These are phyloP conservation scores for Hypolimnas misippus DNA, from an alignment of 2,888 invertebrate species.

Conservation along the genomic window DNA sequence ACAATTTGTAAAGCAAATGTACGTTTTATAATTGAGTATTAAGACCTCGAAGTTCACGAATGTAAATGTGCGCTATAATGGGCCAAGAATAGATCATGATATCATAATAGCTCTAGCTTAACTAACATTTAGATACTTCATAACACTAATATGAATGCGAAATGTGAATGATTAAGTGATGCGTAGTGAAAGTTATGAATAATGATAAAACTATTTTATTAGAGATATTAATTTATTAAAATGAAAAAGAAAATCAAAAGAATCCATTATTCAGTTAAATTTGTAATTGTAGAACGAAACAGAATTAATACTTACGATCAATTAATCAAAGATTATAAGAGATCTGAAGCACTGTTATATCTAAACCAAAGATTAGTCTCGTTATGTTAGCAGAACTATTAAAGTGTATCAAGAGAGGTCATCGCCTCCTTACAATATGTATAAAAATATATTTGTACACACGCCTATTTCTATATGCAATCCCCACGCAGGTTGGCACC, in stretches of 20 bases:
- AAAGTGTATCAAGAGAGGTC: conserved; percentile 1
- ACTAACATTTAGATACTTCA: conserved; percentile 50
- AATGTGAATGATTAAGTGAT: not conserved
- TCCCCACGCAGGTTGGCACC: conserved; percentile 17
- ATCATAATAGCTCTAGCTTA: conserved; percentile 68
- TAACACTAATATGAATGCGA: conserved; percentile 21
- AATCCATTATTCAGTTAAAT: too few species aligned
- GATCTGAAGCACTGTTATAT: too few species aligned
- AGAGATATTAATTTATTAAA: too few species aligned
- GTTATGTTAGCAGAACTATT: not conserved
- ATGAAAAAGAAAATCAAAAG: not conserved
- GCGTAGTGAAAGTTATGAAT: not conserved
- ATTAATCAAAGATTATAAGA: too few species aligned
- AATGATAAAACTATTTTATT: not conserved
- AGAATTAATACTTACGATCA: too few species aligned
- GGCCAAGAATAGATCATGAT: conserved; percentile 75
- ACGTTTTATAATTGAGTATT: conserved; percentile 48
- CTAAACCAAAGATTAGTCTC: not conserved
- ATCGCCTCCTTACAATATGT: not conserved
- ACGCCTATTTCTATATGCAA: not conserved
- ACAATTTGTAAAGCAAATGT: conserved; percentile 20
- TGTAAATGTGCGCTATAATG: conserved; percentile 62
- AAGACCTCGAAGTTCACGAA: conserved; percentile 66
- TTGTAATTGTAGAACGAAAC: too few species aligned
- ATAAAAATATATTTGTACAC: conserved; percentile 6